Evolutionary conservation across 1,140 invertebrate species (phyloP).

Genomic region (Steinernema khuongi): DNA sequence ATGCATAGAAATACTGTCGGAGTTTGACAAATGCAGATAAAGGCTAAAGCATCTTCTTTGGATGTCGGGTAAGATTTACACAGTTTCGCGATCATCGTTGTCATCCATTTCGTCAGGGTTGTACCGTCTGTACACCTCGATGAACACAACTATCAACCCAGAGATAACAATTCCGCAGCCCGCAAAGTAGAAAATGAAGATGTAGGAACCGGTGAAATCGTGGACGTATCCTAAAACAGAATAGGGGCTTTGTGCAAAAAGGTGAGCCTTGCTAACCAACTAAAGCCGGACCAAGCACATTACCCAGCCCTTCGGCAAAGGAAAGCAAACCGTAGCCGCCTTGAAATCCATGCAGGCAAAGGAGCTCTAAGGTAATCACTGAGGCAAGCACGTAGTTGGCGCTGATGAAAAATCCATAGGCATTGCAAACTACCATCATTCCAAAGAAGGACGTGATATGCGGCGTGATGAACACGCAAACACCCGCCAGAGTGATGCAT

Average conservation of each 20-base stretch:
- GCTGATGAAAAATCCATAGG: constrained; percentile 86
- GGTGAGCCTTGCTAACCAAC: constrained; percentile 35
- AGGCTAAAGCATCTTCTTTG: not conserved
- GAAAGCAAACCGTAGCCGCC: constrained; percentile 90
- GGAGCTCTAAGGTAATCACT: constrained; percentile 85
- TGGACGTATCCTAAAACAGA: constrained; percentile 60
- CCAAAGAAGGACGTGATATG: constrained; percentile 71
- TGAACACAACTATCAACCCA: constrained; percentile 18
- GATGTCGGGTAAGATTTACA: not conserved
- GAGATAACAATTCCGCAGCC: constrained; percentile 16
- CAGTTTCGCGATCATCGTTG: not conserved
- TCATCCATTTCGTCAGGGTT: not conserved
- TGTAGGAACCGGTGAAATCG: constrained; percentile 25
- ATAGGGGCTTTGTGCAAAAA: not conserved
- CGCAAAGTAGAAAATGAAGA: constrained; percentile 13
- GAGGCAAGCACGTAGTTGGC: constrained; percentile 92
- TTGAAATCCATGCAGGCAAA: constrained; percentile 85
- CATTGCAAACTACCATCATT: constrained; percentile 75
- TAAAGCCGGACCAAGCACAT: constrained; percentile 69
- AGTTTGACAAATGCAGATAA: not conserved
- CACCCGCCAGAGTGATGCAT: constrained; percentile 16
- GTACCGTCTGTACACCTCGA: not conserved
- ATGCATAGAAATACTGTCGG: not conserved
- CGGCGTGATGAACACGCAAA: constrained; percentile 74
- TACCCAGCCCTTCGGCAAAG: constrained; percentile 80